Conservation (phyloP, 2,113 vertebrate genomes). For the Megaleporinus macrocephalus region DNA sequence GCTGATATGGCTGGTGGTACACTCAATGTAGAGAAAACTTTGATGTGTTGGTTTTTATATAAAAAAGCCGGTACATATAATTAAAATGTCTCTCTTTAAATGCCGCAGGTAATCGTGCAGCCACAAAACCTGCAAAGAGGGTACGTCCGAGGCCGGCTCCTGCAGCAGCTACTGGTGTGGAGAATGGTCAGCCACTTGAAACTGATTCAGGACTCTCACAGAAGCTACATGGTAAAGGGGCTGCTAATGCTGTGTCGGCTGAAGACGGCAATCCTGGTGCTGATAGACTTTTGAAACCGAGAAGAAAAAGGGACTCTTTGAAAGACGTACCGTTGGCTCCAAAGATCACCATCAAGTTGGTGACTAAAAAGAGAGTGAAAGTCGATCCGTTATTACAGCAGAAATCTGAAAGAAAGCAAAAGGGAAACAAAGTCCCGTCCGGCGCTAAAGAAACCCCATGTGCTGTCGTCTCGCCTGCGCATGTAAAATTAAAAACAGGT, state of each 20-base stretch:
- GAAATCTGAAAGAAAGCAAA: constrained; percentile 73
- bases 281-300: constrained; percentile 62
- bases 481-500: constrained; percentile 83
- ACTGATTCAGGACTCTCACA: constrained; percentile 66
- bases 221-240: constrained; percentile 51
- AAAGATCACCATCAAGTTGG: constrained; percentile 80
- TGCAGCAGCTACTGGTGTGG: constrained; percentile 57
- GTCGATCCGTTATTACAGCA: constrained; percentile 62
- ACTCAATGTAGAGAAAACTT: too few relatives aligned
- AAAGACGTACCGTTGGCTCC: constrained; percentile 70
- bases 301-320: constrained; percentile 59
- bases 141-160: constrained; percentile 67
- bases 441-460: constrained; percentile 79
- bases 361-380: constrained; percentile 76
- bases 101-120: constrained; percentile 69
- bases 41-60: too few relatives aligned
- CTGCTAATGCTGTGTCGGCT: constrained; percentile 55
- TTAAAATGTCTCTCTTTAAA: constrained; percentile 5
- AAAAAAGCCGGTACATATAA: not conserved
- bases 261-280: constrained; percentile 62
- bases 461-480: constrained; percentile 78
- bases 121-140: constrained; percentile 68
- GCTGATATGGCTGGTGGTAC: not conserved
- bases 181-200: constrained; percentile 57
- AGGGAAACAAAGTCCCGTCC: constrained; percentile 79